These are phyloP conservation scores for Spheniscus mendiculus DNA, from an alignment of 2,113 vertebrate species.

Conservation along the genomic window DNA sequence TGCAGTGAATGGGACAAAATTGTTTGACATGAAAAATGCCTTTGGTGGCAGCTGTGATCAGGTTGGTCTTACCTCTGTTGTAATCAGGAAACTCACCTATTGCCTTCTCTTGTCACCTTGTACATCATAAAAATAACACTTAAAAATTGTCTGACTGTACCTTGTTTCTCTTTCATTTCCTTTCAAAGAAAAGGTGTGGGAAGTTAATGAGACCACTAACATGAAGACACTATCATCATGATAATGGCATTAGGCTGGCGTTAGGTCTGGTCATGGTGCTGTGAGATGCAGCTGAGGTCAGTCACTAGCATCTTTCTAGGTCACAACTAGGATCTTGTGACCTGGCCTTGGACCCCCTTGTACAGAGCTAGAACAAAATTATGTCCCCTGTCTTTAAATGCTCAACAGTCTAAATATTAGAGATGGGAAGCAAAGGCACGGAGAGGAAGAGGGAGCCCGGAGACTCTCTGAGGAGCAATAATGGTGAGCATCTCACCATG, in stretches of 20 bases:
- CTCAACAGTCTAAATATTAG: neutral
- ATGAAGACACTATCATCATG: neutral
- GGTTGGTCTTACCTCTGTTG: neutral
- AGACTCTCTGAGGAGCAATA: neutral
- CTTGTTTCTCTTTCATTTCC: neutral
- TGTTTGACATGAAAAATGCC: neutral
- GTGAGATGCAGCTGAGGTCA: neutral
- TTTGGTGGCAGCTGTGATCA: neutral
- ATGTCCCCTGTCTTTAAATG: neutral
- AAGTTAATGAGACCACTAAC: neutral
- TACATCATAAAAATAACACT: neutral
- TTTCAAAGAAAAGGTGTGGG: neutral
- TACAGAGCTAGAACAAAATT: neutral
- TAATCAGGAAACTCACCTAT: neutral
- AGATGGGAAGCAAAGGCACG: neutral
- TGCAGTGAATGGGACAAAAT: neutral
- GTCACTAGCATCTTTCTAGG: neutral
- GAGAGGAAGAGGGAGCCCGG: neutral
- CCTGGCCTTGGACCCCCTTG: rapidly evolving
- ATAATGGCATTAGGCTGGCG: neutral
- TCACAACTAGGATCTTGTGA: neutral
- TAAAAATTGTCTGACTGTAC: neutral
- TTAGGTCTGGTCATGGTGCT: neutral
- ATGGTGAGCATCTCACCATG: neutral
- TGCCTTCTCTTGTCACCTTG: neutral